Percentiles rank a stretch among this genome's conserved stretches.
Conservation (phyloP, 2,113 vertebrate genomes). For the Pangasianodon hypophthalmus region DNA sequence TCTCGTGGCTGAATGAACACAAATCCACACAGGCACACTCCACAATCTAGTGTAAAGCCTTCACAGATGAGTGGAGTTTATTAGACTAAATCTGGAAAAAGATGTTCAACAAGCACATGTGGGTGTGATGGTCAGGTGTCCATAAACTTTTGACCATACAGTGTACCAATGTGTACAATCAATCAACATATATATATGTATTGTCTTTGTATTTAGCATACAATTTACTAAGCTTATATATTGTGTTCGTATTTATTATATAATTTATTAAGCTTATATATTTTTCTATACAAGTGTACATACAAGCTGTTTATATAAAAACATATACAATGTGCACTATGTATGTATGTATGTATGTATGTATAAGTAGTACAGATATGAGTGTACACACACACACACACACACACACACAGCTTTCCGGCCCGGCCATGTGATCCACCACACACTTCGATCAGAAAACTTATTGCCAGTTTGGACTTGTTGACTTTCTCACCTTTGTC, state of each 20-base stretch:
- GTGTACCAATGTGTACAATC: too few species aligned
- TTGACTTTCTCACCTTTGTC: constrained; percentile 71
- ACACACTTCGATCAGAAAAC: constrained; percentile 9
- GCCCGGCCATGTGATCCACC: background rate
- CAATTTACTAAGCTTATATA: background rate
- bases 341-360: background rate
- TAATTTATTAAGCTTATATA: background rate
- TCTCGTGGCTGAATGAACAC: background rate
- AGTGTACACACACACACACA: background rate
- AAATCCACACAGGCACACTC: background rate
- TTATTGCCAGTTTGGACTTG: constrained; percentile 51
- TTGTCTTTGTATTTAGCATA: too few species aligned
- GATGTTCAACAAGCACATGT: background rate
- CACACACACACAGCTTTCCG: background rate
- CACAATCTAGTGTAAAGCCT: background rate
- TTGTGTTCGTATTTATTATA: too few species aligned
- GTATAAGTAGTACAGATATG: background rate
- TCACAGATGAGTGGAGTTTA: background rate
- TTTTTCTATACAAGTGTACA: background rate
- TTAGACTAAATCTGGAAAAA: background rate
- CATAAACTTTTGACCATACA: too few species aligned
- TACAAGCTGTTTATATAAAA: background rate
- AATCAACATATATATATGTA: too few species aligned
- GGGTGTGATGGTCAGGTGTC: too few species aligned
- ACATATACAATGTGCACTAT: background rate